Base-by-base conservation (phyloP, 2,797 vertebrate species). In the Coreius guichenoti region DNA sequence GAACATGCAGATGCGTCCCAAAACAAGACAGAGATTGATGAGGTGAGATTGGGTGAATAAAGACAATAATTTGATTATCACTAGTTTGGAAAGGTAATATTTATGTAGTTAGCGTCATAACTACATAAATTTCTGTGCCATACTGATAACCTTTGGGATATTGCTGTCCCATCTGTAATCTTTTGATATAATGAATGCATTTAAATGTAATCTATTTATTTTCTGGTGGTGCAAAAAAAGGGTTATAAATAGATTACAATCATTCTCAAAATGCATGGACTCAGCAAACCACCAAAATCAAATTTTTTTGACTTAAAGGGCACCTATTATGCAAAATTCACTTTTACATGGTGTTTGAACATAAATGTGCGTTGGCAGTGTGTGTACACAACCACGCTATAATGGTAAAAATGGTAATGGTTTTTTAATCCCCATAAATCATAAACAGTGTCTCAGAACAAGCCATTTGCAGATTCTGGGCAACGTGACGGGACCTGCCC, bases 21-120 rank as follows among this genome's bases (percentile, higher is more conserved):
- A 69, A 78, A 56, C 63, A 56, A 69, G 82, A 78, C 49, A 69
- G 49, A 84, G 74, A 84, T 84, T 78, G 47, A 78, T 78, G 65
- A 58, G n/a, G 36, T 56, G n/a, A 77, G 14, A 17, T 21, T 26
- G 54, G 47, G 16, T 33, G 43, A 73, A 82, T 33, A 14, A 51
- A 77, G 47, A 67, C 63, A 45, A 43, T 8, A 16, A 31, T 78
- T 68, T 56, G 5, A 68, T 56, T 83, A 54, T 67, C 5, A 31
- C 63, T 76, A 19, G 61, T 77, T 67, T 69, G 26, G 17, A 51
- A 77, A 77, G 49, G 49, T 49, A 39, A 69, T 56, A 83, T 76
- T 26, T 51, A 51, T 9, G n/a, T 21, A n/a, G 43, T 19, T 75
- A 72, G 81, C 58, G 39, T 65, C 70, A 23, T 1, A 74, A 63